phyloP scores from a whole-genome alignment of 1,140 invertebrate genomes.

The silkworm (Bombyx mori) region ASM3026992v2 NC_085129.1:4498501-4499000 shows the following conservation, averaged over 20 bases:
- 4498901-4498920: too few relatives aligned
- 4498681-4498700: conserved; percentile 60
- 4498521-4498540: too few relatives aligned
- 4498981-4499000: too few relatives aligned
- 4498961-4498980: too few relatives aligned
- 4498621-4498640: conserved; percentile 46
- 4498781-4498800: conserved; percentile 29
- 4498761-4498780: conserved; percentile 26
- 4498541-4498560: too few relatives aligned
- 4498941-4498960: too few relatives aligned
- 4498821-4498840: not conserved
- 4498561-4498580: too few relatives aligned
- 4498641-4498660: conserved; percentile 43
- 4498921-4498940: too few relatives aligned
- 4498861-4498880: too few relatives aligned
- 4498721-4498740: conserved; percentile 41
- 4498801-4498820: conserved; percentile 9
- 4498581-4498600: not conserved
- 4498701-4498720: conserved; percentile 62
- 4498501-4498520: too few relatives aligned
- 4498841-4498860: too few relatives aligned
- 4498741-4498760: conserved; percentile 36
- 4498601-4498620: conserved; percentile 11
- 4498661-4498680: conserved; percentile 43
- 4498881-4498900: too few relatives aligned